These are phyloP conservation scores for Pachycephala philippinensis DNA, from an alignment of 2,113 vertebrate species.

Conservation along the genomic window DNA sequence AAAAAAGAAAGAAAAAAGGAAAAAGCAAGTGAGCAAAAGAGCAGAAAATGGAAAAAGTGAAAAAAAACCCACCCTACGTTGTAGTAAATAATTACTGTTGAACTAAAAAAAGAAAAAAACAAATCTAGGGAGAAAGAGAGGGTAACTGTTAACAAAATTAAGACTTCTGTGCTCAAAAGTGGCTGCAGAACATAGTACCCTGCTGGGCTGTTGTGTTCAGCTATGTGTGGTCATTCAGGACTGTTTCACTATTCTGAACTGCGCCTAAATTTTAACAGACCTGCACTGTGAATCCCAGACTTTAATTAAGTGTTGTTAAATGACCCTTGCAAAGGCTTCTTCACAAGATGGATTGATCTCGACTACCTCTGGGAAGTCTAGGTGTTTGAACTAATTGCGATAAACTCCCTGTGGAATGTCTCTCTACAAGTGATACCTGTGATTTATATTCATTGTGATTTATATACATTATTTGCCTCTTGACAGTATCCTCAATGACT, in stretches of 20 bases:
- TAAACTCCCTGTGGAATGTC: neutral
- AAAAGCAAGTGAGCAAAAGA: neutral
- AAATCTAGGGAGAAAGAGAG: neutral
- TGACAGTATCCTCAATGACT: neutral
- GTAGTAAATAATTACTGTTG: neutral
- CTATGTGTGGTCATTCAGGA: neutral
- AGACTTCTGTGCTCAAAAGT: neutral
- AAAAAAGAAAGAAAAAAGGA: neutral
- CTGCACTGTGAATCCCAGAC: neutral
- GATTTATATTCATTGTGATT: neutral
- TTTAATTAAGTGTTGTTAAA: neutral
- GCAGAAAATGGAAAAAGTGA: accelerated
- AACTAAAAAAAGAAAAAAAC: neutral
- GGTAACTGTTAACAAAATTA: neutral
- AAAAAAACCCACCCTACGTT: too few relatives aligned
- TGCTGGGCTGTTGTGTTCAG: too few relatives aligned
- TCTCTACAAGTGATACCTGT: neutral
- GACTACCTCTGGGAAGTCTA: neutral
- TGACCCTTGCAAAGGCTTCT: neutral
- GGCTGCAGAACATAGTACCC: neutral
- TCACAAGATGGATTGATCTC: neutral
- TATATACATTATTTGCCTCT: neutral
- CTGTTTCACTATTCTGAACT: neutral
- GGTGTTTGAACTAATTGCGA: neutral
- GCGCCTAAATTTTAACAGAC: neutral